These are phyloP conservation scores for Arrhopalites spinosus DNA, from an alignment of 2,888 invertebrate species.

Conservation along the genomic window DNA sequence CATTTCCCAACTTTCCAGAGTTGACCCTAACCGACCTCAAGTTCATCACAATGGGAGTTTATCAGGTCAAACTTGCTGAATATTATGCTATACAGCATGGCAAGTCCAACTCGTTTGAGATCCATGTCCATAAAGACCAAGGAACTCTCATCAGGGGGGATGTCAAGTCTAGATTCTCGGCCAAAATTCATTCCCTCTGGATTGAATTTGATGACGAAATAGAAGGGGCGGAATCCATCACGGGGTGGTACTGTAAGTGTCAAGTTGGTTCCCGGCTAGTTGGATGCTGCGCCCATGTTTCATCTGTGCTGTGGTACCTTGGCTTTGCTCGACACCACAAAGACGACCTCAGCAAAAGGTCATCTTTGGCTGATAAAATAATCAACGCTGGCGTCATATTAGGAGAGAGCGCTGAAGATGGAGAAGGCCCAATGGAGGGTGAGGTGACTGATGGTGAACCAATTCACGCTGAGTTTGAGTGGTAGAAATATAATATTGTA, in stretches of 20 bases:
- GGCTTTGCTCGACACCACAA: not conserved
- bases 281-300: not conserved
- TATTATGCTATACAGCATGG: not conserved
- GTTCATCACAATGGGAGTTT: not conserved
- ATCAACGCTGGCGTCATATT: too few relatives aligned
- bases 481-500: too few relatives aligned
- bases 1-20: not conserved
- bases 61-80: slow-evolving; percentile 1
- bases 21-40: not conserved
- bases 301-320: not conserved
- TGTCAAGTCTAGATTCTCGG: too few relatives aligned
- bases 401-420: too few relatives aligned
- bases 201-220: not conserved
- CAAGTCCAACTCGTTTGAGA: not conserved
- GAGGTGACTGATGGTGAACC: too few relatives aligned
- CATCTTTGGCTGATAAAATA: too few relatives aligned
- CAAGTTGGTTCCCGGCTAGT: not conserved
- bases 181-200: not conserved
- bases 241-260: not conserved
- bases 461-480: too few relatives aligned
- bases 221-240: not conserved
- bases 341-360: too few relatives aligned
- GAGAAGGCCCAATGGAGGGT: too few relatives aligned
- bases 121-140: too few relatives aligned
- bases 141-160: too few relatives aligned